A percentile compares a stretch with the other conserved stretches of the same genome.
Evolutionary conservation across 2,797 vertebrate genomes (phyloP).

Genomic region (Babyrousa celebensis): DNA sequence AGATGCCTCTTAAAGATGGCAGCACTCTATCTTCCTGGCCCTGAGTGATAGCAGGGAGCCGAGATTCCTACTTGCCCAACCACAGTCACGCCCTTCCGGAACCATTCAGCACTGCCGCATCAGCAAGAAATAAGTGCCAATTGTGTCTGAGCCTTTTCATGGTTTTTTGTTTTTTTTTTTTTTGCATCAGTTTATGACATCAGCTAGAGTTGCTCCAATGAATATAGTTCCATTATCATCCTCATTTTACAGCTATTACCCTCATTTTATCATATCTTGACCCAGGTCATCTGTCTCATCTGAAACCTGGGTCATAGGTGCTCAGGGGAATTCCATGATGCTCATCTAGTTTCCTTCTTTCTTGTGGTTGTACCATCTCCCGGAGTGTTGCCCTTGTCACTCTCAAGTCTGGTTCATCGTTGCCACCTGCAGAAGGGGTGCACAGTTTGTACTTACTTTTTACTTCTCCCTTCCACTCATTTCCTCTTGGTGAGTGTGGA

Average conservation of each 20-base stretch:
- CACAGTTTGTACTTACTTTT: background rate
- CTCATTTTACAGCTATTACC: too few relatives aligned
- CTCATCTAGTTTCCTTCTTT: background rate
- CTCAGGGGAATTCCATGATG: too few relatives aligned
- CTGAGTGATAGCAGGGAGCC: accelerated
- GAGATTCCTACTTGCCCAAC: background rate
- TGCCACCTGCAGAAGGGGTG: background rate
- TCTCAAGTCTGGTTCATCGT: background rate
- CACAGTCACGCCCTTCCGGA: background rate
- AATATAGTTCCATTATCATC: background rate
- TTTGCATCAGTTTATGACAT: background rate
- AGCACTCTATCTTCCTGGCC: background rate
- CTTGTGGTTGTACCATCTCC: background rate
- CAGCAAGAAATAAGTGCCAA: background rate
- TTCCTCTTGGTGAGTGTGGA: background rate
- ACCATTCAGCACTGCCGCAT: background rate
- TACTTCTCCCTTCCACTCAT: background rate
- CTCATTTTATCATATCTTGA: background rate
- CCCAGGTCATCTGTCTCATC: background rate
- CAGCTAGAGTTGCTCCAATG: background rate
- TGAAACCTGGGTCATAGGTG: background rate
- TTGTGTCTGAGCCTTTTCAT: background rate
- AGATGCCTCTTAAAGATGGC: background rate
- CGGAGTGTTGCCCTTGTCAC: background rate
- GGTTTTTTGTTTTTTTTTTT: background rate